Percentiles rank a stretch among this genome's conserved stretches.
These are phyloP conservation scores for Cinclus mexicanus DNA, from an alignment of 2,113 vertebrate genomes.

Conservation along the genomic window DNA sequence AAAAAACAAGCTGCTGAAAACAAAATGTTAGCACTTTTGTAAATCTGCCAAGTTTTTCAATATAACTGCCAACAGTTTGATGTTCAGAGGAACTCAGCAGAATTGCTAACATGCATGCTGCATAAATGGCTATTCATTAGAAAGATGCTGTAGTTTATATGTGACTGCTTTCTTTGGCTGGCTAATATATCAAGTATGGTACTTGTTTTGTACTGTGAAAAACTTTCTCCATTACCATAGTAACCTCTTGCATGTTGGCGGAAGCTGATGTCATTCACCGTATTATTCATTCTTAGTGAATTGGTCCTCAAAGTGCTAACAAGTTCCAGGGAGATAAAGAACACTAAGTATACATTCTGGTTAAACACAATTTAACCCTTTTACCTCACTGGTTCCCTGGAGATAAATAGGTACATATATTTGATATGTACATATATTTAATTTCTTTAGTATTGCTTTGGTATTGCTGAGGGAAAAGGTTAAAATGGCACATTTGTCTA, in stretches of 20 bases:
- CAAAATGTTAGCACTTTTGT: conserved; percentile 67
- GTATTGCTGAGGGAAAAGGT: not conserved
- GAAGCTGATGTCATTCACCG: conserved; percentile 91
- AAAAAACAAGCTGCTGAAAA: conserved; percentile 48
- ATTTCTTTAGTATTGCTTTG: not conserved
- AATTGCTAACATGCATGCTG: conserved; percentile 64
- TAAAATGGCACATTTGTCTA: not conserved
- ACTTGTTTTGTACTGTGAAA: conserved; percentile 77
- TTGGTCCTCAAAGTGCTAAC: conserved; percentile 78
- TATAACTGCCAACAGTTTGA: conserved; percentile 70
- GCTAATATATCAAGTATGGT: conserved; percentile 81
- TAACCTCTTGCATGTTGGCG: conserved; percentile 83
- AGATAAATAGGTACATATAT: not conserved
- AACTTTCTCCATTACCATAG: conserved; percentile 89
- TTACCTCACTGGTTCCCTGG: not conserved
- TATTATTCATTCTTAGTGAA: conserved; percentile 78
- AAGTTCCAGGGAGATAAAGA: conserved; percentile 81
- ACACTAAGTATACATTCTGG: conserved; percentile 75
- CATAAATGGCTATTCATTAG: conserved; percentile 67
- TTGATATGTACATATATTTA: not conserved
- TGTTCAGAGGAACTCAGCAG: conserved; percentile 62
- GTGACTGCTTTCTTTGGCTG: conserved; percentile 69
- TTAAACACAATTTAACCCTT: conserved; percentile 72
- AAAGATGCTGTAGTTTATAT: conserved; percentile 64
- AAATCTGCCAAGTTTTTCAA: conserved; percentile 71